Evolutionary conservation across 2,113 vertebrate species (phyloP).

Genomic region (Prunella himalayana): DNA sequence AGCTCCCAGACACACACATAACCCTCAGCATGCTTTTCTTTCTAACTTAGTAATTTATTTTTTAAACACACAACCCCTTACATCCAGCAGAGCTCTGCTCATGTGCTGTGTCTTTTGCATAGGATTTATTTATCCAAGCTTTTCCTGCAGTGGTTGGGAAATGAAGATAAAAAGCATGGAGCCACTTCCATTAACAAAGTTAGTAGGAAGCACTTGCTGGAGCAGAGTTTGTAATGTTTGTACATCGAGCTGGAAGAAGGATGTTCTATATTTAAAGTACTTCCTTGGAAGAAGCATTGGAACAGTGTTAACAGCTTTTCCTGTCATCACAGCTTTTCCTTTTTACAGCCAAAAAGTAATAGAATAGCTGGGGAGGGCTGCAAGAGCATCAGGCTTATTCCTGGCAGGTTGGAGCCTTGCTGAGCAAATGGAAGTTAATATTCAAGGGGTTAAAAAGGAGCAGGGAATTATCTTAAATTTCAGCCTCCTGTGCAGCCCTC

Average conservation of each 20-base stretch:
- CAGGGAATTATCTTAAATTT: not conserved
- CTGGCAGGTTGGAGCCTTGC: not conserved
- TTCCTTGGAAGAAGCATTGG: not conserved
- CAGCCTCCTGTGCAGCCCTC: not conserved
- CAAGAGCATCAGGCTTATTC: not conserved
- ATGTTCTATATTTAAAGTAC: not conserved
- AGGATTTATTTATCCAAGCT: not conserved
- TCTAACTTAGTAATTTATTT: not conserved
- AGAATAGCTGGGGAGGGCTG: not conserved
- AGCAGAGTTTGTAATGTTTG: constrained; percentile 1
- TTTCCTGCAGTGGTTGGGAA: not conserved
- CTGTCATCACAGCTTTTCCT: not conserved
- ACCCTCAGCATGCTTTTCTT: not conserved
- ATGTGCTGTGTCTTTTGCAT: not conserved
- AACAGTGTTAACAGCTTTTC: not conserved
- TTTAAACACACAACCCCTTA: not conserved
- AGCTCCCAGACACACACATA: not conserved
- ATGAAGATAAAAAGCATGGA: not conserved
- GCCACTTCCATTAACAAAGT: constrained; percentile 16
- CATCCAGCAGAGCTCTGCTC: not conserved
- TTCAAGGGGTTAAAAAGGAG: not conserved
- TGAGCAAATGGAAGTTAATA: not conserved
- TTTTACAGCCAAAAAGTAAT: not conserved
- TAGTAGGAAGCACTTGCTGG: not conserved
- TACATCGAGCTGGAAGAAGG: not conserved